Conservation (phyloP, 2,797 vertebrate species). For the Threskiornis aethiopicus region DNA sequence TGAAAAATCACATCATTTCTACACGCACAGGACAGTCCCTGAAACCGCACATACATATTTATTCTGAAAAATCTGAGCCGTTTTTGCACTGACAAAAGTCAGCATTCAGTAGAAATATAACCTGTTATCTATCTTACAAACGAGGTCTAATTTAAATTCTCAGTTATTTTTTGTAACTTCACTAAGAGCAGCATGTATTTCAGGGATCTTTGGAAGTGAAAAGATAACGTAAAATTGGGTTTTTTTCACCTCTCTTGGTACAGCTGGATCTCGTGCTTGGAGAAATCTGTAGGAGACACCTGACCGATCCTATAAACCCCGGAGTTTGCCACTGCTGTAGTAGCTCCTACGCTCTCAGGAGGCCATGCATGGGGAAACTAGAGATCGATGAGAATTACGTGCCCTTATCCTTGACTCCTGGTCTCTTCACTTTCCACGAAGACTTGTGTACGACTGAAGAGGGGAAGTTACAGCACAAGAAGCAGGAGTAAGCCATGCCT, state of each 20-base stretch:
- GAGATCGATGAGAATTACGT: neutral
- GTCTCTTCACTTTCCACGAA: neutral
- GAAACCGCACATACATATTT: no score
- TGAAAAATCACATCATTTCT: neutral
- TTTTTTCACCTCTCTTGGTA: neutral
- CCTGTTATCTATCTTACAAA: neutral
- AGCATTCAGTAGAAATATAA: neutral
- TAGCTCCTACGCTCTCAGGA: conserved; percentile 24
- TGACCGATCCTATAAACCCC: neutral
- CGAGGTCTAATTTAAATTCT: neutral
- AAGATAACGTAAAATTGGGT: accelerated
- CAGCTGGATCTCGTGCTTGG: conserved; percentile 61
- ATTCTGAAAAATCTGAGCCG: neutral
- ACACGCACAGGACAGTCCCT: neutral
- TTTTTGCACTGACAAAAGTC: neutral
- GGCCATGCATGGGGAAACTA: conserved; percentile 44
- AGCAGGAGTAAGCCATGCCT: conserved; percentile 52
- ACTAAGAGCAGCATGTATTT: neutral
- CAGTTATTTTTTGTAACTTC: neutral
- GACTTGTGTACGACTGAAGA: conserved; percentile 34
- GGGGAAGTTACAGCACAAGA: neutral
- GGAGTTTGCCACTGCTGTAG: conserved; percentile 57
- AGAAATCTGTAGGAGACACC: conserved; percentile 56
- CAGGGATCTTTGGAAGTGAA: neutral
- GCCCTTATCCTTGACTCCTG: conserved; percentile 2